Percentiles rank a stretch among this genome's conserved stretches.
These are phyloP conservation scores for Microplitis mediator DNA, from an alignment of 1,140 invertebrate species.

Conservation along the genomic window DNA sequence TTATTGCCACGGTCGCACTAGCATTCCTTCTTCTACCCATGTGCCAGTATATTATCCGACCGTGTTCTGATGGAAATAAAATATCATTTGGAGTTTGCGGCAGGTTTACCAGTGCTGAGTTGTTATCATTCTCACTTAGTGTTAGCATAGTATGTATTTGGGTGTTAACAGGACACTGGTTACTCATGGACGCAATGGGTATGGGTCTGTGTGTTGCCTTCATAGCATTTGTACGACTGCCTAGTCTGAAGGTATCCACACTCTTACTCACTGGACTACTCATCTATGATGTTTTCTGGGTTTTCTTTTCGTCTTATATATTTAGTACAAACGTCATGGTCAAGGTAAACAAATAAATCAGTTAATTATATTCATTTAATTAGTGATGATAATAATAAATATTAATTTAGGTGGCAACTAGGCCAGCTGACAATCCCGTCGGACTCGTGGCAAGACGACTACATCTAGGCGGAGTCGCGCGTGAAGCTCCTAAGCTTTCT, in stretches of 20 bases:
- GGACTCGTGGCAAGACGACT: constrained; percentile 90
- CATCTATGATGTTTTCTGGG: constrained; percentile 98
- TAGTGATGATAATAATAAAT: constrained; percentile 4
- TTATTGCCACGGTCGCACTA: constrained; percentile 94
- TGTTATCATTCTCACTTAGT: constrained; percentile 90
- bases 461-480: constrained; percentile 83
- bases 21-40: constrained; percentile 94
- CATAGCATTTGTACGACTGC: constrained; percentile 93
- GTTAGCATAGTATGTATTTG: constrained; percentile 94
- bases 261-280: constrained; percentile 90
- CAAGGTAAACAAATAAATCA: constrained; percentile 69
- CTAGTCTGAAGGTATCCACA: constrained; percentile 95
- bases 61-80: constrained; percentile 84
- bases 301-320: constrained; percentile 97
- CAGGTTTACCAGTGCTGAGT: constrained; percentile 89
- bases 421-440: constrained; percentile 95
- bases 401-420: constrained; percentile 72
- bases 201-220: constrained; percentile 98
- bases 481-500: constrained; percentile 91
- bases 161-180: constrained; percentile 96
- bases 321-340: constrained; percentile 99
- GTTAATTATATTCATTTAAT: neutral
- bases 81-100: constrained; percentile 92
- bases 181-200: constrained; percentile 96
- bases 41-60: constrained; percentile 94